Conservation (phyloP, 2,797 vertebrate genomes). For the Pterois miles region DNA sequence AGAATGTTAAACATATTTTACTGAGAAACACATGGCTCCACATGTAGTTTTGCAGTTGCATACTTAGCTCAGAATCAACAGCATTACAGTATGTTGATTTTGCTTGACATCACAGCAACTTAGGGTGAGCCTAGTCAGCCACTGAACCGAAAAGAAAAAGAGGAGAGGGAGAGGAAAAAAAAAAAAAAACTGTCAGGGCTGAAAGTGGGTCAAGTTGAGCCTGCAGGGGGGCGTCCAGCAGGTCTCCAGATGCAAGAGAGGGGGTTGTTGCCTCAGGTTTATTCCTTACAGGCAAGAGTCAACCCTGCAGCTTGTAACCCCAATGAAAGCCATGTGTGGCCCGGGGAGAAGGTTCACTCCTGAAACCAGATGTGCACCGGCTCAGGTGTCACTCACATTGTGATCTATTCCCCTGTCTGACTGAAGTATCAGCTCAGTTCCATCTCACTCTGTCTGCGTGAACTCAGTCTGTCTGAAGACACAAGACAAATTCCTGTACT, state of each 20-base stretch:
- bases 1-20: background rate
- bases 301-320: constrained; percentile 52
- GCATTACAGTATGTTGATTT: constrained; percentile 35
- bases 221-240: constrained; percentile 44
- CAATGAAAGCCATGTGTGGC: constrained; percentile 68
- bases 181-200: constrained; percentile 3
- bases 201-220: constrained; percentile 69
- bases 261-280: constrained; percentile 19
- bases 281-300: constrained; percentile 43
- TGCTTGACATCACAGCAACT: constrained; percentile 40
- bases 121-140: constrained; percentile 27
- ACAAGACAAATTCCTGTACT: constrained; percentile 8
- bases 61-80: constrained; percentile 29
- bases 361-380: constrained; percentile 67
- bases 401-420: constrained; percentile 11
- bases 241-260: constrained; percentile 46
- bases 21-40: constrained; percentile 6
- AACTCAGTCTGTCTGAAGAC: background rate
- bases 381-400: constrained; percentile 66
- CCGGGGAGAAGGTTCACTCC: constrained; percentile 37
- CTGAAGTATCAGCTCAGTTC: background rate
- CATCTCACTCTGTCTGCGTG: background rate
- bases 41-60: constrained; percentile 14
- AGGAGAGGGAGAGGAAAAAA: background rate
- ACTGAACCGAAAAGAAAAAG: constrained; percentile 30